Percentiles rank a stretch among this genome's conserved stretches.
phyloP scores from a whole-genome alignment of 2,113 vertebrate genomes.

The Coturnix japonica region DNA sequence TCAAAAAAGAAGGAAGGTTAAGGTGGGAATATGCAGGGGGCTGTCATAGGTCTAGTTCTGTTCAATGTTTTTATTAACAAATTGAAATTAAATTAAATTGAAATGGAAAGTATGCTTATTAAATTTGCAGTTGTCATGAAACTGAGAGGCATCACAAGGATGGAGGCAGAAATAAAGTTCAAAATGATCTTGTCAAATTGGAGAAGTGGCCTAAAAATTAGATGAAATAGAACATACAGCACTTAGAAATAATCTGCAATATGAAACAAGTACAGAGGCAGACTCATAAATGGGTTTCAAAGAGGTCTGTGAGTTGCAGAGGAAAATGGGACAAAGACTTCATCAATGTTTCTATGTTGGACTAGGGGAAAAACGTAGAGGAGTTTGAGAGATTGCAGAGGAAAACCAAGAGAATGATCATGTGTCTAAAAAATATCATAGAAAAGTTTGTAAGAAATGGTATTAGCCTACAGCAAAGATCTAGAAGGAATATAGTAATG shows the following conservation, averaged over 20 bases:
- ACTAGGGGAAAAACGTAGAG: neutral
- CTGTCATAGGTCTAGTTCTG: conserved; percentile 5
- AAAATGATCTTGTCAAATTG: conserved; percentile 20
- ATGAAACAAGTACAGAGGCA: neutral
- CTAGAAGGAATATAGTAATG: neutral
- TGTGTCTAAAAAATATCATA: neutral
- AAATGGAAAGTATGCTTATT: conserved; percentile 35
- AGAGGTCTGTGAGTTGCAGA: neutral
- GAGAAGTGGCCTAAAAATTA: conserved; percentile 32
- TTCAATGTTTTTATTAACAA: conserved; percentile 60
- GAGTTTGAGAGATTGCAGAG: neutral
- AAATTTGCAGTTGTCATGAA: conserved; percentile 37
- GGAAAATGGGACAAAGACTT: neutral
- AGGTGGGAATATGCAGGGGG: neutral
- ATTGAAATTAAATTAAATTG: conserved; percentile 54
- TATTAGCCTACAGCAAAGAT: neutral
- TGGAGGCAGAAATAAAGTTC: neutral
- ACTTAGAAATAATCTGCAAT: conserved; percentile 22
- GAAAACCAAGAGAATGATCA: neutral
- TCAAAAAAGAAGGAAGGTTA: conserved; percentile 3
- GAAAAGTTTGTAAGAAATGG: neutral
- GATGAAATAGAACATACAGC: conserved; percentile 17
- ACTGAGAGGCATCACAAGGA: conserved; percentile 16
- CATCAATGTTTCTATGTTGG: neutral
- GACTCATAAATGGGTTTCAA: neutral